Evolutionary conservation across 1,140 invertebrate genomes (phyloP), one percentile per base, ranked within the genome.

Genomic region (Zaprionus nigranus): DNA sequence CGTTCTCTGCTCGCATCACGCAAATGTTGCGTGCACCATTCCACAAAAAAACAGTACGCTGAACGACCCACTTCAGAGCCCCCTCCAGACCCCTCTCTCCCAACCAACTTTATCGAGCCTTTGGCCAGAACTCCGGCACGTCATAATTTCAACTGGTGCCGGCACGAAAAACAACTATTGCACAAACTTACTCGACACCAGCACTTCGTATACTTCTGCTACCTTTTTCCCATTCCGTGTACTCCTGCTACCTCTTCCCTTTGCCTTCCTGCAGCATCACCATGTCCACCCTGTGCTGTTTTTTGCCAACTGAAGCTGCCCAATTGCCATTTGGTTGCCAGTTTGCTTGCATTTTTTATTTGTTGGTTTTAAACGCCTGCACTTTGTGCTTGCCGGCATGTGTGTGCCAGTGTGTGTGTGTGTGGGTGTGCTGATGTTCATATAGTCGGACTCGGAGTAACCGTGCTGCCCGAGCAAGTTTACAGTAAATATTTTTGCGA

Each of bases 401-500:
- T 61, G 43, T 63, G 53, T 20, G 34, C 34, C 26, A 2, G 46
- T 56, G 28, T 54, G 57, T 20, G 20, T 20, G 20, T 58, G 60
- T 36, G 34, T 24, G 34, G 58, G 43, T 63, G 67, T 76, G 71
- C 60, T 74, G 76, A 87, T 87, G 83, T 87, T 87, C 80, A 87
- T 87, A 83, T 82, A 87, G 69, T 88, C 61, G 63, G 54, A 58
- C 51, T 65, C 54, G 34, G 64, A 57, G 40, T 43, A 43, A 30
- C 77, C 51, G 61, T 63, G 74, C 30, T 62, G 62, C 28, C 61
- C 22, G 64, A 58, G 46, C 78, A 81, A 88, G 85, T 85, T 90
- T 90, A 84, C 84, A 88, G 84, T 88, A 88, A 88, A 88, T 88
- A 88, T 88, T 88, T 88, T 88, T 88, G 81, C 84, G 81, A 88